phyloP scores from a whole-genome alignment of 2,888 invertebrate genomes.

The Cephonodes hylas region DNA sequence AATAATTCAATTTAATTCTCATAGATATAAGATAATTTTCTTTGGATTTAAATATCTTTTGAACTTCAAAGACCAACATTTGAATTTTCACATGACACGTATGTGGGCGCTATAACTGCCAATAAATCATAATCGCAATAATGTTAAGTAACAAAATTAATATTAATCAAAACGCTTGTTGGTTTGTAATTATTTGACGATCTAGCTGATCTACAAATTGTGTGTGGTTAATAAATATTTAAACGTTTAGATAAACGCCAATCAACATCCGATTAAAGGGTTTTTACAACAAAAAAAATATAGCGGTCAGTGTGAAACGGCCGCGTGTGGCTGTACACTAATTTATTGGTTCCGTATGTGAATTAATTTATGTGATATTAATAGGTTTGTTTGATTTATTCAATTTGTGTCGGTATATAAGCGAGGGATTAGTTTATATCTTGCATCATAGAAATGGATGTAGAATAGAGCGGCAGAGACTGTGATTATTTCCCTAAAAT shows the following conservation, averaged over 20 bases:
- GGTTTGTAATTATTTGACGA: constrained; percentile 10
- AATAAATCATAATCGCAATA: constrained; percentile 6
- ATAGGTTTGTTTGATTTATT: neutral
- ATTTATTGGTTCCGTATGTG: constrained; percentile 4
- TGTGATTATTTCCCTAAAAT: no score
- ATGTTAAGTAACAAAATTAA: constrained; percentile 8
- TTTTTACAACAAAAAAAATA: constrained; percentile 39
- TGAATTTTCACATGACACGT: neutral
- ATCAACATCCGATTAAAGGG: constrained; percentile 46
- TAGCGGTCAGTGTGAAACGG: neutral
- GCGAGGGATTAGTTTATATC: neutral
- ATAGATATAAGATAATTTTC: no score
- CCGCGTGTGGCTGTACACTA: neutral
- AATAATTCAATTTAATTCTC: no score
- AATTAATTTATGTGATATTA: neutral
- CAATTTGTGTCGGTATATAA: neutral
- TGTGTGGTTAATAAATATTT: constrained; percentile 35
- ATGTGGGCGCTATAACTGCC: neutral
- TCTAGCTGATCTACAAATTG: constrained; percentile 9
- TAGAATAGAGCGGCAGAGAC: no score
- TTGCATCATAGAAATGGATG: no score
- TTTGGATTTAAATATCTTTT: no score
- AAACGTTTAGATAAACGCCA: constrained; percentile 41
- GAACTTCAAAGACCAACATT: no score
- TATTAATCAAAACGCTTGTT: constrained; percentile 6